Evolutionary conservation across 2,797 vertebrate genomes (phyloP).

Genomic region (Gambusia yucatana): DNA sequence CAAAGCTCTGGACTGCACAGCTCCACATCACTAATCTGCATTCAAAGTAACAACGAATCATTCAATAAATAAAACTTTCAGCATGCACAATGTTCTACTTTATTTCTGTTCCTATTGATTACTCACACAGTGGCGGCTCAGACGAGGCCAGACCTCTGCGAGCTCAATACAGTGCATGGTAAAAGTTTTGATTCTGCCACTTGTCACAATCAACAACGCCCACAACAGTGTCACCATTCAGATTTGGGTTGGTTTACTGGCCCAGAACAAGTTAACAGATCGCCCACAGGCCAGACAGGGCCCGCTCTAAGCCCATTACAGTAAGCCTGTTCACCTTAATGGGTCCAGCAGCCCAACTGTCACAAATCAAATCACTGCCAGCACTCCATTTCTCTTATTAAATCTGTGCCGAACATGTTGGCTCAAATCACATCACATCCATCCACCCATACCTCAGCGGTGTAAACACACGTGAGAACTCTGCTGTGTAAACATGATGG

Average conservation of each 20-base stretch:
- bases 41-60: conserved; percentile 18
- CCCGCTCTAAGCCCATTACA: conserved; percentile 72
- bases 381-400: conserved; percentile 72
- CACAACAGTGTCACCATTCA: conserved; percentile 52
- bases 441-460: conserved; percentile 35
- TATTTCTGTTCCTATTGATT: conserved; percentile 39
- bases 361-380: conserved; percentile 73
- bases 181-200: conserved; percentile 44
- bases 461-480: conserved; percentile 28
- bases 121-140: conserved; percentile 5
- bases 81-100: conserved; percentile 30
- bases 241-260: conserved; percentile 43
- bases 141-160: not conserved
- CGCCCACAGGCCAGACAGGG: conserved; percentile 57
- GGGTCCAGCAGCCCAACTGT: conserved; percentile 70
- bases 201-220: conserved; percentile 30
- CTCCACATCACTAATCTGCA: conserved; percentile 34
- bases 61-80: conserved; percentile 41
- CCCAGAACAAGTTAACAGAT: conserved; percentile 57
- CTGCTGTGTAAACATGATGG: not conserved
- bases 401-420: conserved; percentile 50
- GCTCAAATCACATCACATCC: conserved; percentile 41
- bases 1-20: conserved; percentile 42
- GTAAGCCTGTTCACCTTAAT: conserved; percentile 72
- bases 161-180: conserved; percentile 12